Percentiles rank a stretch among this genome's conserved stretches.
phyloP scores from a whole-genome alignment of 2,113 vertebrate species.

The Coturnix japonica region DNA sequence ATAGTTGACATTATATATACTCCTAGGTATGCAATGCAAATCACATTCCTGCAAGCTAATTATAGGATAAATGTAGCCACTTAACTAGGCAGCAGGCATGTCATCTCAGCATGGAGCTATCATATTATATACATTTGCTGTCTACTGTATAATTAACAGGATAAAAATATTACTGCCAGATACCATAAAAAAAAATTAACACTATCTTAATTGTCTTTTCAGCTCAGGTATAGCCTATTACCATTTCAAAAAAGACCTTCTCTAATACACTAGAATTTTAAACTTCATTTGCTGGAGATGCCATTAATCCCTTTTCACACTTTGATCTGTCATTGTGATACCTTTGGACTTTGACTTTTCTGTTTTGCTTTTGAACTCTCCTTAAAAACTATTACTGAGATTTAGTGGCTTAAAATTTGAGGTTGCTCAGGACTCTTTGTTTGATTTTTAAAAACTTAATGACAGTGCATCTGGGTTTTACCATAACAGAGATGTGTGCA shows the following conservation, averaged over 20 bases:
- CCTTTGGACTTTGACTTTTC: constrained; percentile 70
- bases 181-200: constrained; percentile 81
- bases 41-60: constrained; percentile 84
- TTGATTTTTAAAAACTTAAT: constrained; percentile 48
- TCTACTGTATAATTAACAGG: constrained; percentile 83
- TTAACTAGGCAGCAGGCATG: constrained; percentile 79
- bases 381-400: constrained; percentile 75
- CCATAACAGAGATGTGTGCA: not conserved
- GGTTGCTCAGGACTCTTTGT: constrained; percentile 16
- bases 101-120: constrained; percentile 76
- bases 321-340: constrained; percentile 80
- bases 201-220: constrained; percentile 86
- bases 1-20: constrained; percentile 69
- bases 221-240: constrained; percentile 82
- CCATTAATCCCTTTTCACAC: constrained; percentile 79
- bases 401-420: constrained; percentile 58
- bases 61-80: constrained; percentile 84
- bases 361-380: constrained; percentile 76
- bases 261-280: constrained; percentile 77
- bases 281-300: constrained; percentile 73
- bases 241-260: constrained; percentile 81
- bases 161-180: constrained; percentile 85
- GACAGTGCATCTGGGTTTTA: not conserved
- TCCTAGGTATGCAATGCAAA: constrained; percentile 78
- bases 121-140: constrained; percentile 80